Base-by-base conservation (phyloP, 2,888 invertebrate genomes). In the Pollenia griseotomentosa region DNA sequence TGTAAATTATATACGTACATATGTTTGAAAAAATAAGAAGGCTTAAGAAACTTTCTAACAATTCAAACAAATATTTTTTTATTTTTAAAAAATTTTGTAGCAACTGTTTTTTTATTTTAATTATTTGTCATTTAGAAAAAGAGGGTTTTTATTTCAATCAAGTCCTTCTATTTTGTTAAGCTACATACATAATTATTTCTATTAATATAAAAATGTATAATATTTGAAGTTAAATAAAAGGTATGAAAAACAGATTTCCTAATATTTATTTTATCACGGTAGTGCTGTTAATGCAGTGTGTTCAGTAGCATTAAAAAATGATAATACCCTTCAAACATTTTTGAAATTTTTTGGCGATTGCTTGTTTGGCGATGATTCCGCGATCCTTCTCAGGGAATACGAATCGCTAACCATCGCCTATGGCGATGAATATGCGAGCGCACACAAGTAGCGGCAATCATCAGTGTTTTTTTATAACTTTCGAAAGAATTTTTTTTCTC, bases 1-100 rank as follows among this genome's bases (percentile, higher is more conserved):
- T 87, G 84, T 87, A 87, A 82, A 83, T 87, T 85, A 65, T 74
- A 83, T 77, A 33, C 59, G 42, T 85, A 65, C 70, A 83, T 77
- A 33, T 59, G 51, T 77, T 65, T 75, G 82, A n/a, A 61, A 53
- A 83, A 74, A 19, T 59, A 61, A 66, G 61, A 80, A 53, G 48
- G 68, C 74, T 74, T 79, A 78, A 53, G 12, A 63, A 11, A 33
- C 46, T 82, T 71, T 75, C 82, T 83, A 85, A 85, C 61, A 85
- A 78, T 70, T 74, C 44, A 71, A 61, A 77, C 40, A 68, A 51
- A 33, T 14, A 46, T 57, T 65, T 82, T 81, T 83, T 87, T 65
- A 61, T 74, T 78, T 16, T 16, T 61, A 61, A 73, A 40, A 59
- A 40, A 16, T 65, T 23, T 40, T 73, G 59, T 61, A 78, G 57